Percentiles rank a stretch among this genome's conserved stretches.
Conservation (phyloP, 2,888 invertebrate species). For the Cryptocheilus praepositus region DNA sequence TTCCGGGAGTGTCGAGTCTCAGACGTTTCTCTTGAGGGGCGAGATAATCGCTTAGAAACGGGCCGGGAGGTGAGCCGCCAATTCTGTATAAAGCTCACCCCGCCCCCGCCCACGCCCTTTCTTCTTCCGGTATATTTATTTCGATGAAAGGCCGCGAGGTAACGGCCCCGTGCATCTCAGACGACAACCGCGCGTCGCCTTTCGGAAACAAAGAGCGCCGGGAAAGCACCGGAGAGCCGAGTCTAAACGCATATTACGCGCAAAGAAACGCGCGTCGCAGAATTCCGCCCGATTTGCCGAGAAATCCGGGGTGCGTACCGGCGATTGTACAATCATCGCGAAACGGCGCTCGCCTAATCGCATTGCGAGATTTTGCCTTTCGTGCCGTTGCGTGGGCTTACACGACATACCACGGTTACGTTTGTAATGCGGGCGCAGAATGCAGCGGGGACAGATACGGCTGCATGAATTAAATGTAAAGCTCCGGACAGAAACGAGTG, state of each 20-base stretch:
- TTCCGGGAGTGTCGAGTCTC: constrained; percentile 19
- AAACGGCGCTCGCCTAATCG: too few species aligned
- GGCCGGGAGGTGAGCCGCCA: constrained; percentile 9
- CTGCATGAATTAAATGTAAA: too few species aligned
- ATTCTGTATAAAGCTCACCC: constrained; percentile 34
- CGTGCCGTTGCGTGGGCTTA: too few species aligned
- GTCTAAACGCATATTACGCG: constrained; percentile 9
- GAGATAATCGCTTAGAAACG: constrained; percentile 29
- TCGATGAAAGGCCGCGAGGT: constrained; percentile 34
- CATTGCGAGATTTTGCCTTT: too few species aligned
- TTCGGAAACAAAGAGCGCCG: constrained; percentile 28
- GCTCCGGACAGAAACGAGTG: too few species aligned
- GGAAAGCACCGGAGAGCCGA: constrained; percentile 18
- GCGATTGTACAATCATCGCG: too few species aligned
- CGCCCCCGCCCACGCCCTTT: constrained; percentile 11
- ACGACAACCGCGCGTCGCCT: constrained; percentile 15
- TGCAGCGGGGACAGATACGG: too few species aligned
- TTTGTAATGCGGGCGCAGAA: too few species aligned
- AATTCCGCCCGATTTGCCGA: not conserved
- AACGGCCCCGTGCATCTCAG: constrained; percentile 19
- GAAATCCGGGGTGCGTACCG: too few species aligned
- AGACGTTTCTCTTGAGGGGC: constrained; percentile 14
- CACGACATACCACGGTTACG: too few species aligned
- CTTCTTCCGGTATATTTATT: constrained; percentile 44
- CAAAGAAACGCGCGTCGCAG: not conserved